A percentile compares a stretch with the other conserved stretches of the same genome.
Evolutionary conservation across 2,113 vertebrate genomes (phyloP).

Genomic region (Pelecanoides urinatrix): DNA sequence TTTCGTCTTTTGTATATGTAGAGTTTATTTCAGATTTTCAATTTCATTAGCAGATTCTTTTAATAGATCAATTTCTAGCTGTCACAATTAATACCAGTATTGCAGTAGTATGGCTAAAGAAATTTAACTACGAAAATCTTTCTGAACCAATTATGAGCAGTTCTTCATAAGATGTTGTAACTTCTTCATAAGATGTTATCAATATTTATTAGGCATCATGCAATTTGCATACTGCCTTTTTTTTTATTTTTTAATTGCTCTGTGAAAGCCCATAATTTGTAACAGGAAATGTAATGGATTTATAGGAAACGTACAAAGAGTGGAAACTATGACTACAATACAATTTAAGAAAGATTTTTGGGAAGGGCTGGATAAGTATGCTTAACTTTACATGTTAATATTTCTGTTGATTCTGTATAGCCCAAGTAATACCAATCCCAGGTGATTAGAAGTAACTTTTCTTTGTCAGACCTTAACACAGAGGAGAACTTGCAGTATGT

Average conservation of each 20-base stretch:
- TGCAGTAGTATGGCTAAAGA: not conserved
- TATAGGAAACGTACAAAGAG: not conserved
- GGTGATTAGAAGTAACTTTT: not conserved
- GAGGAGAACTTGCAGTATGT: not conserved
- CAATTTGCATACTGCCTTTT: not conserved
- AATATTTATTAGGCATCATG: not conserved
- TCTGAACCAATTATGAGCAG: not conserved
- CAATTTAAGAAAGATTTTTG: not conserved
- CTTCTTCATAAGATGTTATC: not conserved
- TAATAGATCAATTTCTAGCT: not conserved
- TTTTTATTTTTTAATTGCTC: not conserved
- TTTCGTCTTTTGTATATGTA: not conserved
- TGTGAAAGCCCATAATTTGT: not conserved
- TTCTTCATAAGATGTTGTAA: not conserved
- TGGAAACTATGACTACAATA: not conserved
- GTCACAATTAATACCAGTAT: not conserved
- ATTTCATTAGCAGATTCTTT: not conserved
- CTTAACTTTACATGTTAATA: not conserved
- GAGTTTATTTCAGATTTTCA: not conserved
- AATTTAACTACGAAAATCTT: not conserved
- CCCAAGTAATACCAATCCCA: not conserved
- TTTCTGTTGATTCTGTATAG: not conserved
- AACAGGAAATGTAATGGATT: not conserved
- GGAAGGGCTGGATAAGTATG: not conserved
- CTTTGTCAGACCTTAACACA: not conserved